phyloP scores from a whole-genome alignment of 2,888 invertebrate species.

The Mythimna lalbum region DNA sequence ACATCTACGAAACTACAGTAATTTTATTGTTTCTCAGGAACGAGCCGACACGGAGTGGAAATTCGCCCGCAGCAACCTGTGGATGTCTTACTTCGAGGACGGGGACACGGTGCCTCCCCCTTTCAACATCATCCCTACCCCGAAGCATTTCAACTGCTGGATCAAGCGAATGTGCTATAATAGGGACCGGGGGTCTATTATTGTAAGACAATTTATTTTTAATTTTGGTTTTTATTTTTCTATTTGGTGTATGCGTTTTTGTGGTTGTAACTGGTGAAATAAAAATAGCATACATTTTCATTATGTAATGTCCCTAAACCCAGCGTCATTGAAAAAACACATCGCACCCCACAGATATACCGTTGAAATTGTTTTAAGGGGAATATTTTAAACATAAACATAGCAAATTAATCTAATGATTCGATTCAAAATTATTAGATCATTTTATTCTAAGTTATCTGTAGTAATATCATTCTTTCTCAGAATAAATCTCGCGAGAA shows the following conservation, averaged over 20 bases:
- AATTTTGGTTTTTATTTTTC: background rate
- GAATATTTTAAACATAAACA: too few species aligned
- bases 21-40: conserved; percentile 91
- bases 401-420: too few species aligned
- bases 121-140: conserved; percentile 97
- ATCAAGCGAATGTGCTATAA: conserved; percentile 75
- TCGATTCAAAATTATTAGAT: too few species aligned
- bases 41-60: conserved; percentile 99
- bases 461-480: background rate
- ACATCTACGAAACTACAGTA: background rate
- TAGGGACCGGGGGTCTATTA: conserved; percentile 83
- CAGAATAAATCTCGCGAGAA: conserved; percentile 94
- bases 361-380: too few species aligned
- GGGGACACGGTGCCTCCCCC: conserved; percentile 98
- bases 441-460: background rate
- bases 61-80: conserved; percentile 98
- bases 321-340: too few species aligned
- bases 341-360: too few species aligned
- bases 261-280: too few species aligned
- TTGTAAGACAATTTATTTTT: conserved; percentile 72
- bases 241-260: too few species aligned
- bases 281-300: too few species aligned
- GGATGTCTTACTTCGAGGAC: conserved; percentile 99
- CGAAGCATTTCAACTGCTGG: conserved; percentile 92
- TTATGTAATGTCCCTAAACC: too few species aligned